Percentiles rank a stretch among this genome's conserved stretches.
Evolutionary conservation across 2,888 invertebrate genomes (phyloP).

Genomic region (Allolobophora icterica): DNA sequence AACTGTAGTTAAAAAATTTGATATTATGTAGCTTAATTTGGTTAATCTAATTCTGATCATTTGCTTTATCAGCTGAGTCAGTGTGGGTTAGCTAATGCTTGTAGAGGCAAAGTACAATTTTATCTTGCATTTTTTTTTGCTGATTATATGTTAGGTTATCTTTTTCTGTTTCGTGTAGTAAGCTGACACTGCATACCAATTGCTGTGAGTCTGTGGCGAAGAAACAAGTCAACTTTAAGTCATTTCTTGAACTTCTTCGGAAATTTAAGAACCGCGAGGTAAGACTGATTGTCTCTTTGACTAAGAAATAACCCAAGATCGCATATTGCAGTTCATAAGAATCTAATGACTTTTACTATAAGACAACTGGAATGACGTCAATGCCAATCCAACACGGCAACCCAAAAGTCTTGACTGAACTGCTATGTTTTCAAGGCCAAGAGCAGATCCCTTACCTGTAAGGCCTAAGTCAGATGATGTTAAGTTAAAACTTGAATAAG

Average conservation of each 20-base stretch:
- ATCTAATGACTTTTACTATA: neutral
- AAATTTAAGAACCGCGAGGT: slow-evolving; percentile 75
- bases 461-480: no score
- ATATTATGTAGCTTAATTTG: no score
- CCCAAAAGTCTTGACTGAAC: no score
- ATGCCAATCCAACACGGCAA: no score
- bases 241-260: slow-evolving; percentile 72
- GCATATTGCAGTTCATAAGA: neutral
- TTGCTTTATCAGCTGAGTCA: neutral
- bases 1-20: no score
- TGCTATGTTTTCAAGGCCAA: no score
- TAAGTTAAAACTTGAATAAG: no score
- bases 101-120: neutral
- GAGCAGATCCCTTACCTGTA: no score
- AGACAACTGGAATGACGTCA: neutral
- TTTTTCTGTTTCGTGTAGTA: slow-evolving; percentile 71
- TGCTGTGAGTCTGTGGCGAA: slow-evolving; percentile 76
- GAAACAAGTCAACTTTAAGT: slow-evolving; percentile 69
- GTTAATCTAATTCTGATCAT: no score
- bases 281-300: slow-evolving; percentile 40
- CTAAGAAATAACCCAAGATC: neutral
- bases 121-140: neutral
- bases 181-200: slow-evolving; percentile 77
- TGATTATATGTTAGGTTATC: no score
- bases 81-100: neutral